Evolutionary conservation across 2,888 invertebrate genomes (phyloP).

Genomic region (Elegia similella): DNA sequence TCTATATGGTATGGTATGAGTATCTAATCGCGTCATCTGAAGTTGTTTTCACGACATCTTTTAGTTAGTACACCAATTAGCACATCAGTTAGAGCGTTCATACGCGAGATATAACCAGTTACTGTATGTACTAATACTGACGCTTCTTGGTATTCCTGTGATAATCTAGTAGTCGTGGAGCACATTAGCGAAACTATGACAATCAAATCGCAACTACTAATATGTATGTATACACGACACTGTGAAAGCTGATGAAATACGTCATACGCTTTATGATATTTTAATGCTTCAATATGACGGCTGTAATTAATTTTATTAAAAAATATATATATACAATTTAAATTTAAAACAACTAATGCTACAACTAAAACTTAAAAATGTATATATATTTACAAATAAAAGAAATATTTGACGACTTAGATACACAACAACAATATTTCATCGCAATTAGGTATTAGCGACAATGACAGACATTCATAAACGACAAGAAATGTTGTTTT

Average conservation of each 20-base stretch:
- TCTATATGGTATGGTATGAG: no score
- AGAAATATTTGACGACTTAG: no score
- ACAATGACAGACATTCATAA: no score
- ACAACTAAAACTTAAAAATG: no score
- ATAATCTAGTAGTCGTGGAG: slow-evolving; percentile 18
- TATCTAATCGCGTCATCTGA: neutral
- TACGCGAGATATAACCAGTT: slow-evolving; percentile 19
- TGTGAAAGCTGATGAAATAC: neutral
- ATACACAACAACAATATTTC: no score
- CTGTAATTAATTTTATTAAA: no score
- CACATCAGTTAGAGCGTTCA: slow-evolving; percentile 15
- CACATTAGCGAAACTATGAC: slow-evolving; percentile 12
- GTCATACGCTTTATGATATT: neutral
- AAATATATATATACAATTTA: no score
- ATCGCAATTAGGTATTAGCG: no score
- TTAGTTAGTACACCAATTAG: slow-evolving; percentile 17
- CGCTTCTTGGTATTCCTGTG: slow-evolving; percentile 14
- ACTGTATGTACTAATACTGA: neutral
- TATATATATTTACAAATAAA: no score
- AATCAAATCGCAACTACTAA: slow-evolving; percentile 1
- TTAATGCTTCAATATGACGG: neutral
- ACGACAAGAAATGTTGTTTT: no score
- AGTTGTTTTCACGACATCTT: slow-evolving; percentile 6
- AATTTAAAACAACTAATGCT: no score
- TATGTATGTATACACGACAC: slow-evolving; percentile 7